These are phyloP conservation scores for Drosophila incognita DNA, from an alignment of 2,888 invertebrate species.

Conservation along the genomic window DNA sequence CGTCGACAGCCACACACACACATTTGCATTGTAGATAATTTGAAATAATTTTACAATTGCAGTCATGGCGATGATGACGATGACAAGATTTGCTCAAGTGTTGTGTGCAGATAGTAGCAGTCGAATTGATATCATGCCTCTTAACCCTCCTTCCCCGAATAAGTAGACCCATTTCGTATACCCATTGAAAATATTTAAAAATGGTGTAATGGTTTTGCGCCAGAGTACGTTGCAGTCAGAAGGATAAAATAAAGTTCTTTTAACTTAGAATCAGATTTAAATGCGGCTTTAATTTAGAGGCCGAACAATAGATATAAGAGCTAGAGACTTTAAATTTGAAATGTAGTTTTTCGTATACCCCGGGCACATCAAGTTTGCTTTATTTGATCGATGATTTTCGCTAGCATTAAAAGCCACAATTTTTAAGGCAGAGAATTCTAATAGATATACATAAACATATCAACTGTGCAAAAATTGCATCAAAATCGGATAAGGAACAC, in stretches of 20 bases:
- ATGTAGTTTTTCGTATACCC: not conserved
- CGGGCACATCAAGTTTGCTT: not conserved
- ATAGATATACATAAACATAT: not conserved
- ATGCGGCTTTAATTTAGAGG: not conserved
- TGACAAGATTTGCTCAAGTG: constrained; percentile 49
- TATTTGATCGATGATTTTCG: not conserved
- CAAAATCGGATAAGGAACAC: not conserved
- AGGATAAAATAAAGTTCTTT: not conserved
- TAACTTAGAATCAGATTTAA: not conserved
- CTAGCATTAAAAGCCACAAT: not conserved
- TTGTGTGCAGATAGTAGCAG: constrained; percentile 49
- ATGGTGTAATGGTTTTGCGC: not conserved
- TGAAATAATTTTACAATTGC: constrained; percentile 22
- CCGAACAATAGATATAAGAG: not conserved
- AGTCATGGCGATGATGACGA: constrained; percentile 13
- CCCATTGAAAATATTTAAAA: not conserved
- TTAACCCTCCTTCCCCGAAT: constrained; percentile 37
- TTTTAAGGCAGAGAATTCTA: not conserved
- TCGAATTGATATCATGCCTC: constrained; percentile 30
- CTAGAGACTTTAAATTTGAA: not conserved
- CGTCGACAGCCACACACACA: not conserved
- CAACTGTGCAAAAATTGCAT: not conserved
- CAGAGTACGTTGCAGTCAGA: not conserved
- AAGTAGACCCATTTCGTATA: constrained; percentile 18
- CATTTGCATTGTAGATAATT: constrained; percentile 28